Base-by-base conservation (phyloP, 2,888 invertebrate species). In the Maniola hyperantus region DNA sequence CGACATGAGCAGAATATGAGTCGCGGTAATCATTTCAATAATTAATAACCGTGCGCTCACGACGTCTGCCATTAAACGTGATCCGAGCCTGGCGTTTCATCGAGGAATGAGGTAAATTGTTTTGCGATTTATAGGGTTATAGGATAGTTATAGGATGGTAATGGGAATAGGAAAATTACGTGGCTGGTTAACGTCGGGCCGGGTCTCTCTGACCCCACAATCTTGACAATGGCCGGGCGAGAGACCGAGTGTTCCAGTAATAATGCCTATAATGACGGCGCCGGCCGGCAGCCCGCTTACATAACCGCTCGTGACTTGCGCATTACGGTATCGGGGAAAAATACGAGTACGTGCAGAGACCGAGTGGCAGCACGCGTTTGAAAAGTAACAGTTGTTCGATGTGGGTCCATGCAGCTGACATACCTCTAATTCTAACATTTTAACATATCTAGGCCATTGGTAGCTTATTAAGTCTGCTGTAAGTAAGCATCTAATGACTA, bases 291-390 rank as follows among this genome's bases (percentile, higher is more conserved):
- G 73, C 89, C 83, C 87, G 91, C 89, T 91, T 91, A 90, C 89
- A 90, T 91, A 91, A 92, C 90, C 87, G 86, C 85, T 91, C 92
- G 92, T 92, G 92, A 91, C 91, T 89, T 76, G 88, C 87, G 89
- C 91, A 92, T 92, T 92, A 91, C 89, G 88, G 90, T 88, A 89
- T 85, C 84, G 79, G 74, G 83, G 85, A 88, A 90, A 90, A 91
- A 90, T 88, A 88, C 83, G 78, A 82, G 81, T 77, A 78, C 77
- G 78, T 67, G 65, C 74, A 72, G 74, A 68, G 73, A 69, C 72
- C 73, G 66, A 74, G 67, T 72, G 69, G 70, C 64, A 73, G 69
- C 64, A 66, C 59, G 42, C 36, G 53, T 42, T 59, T 44, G 50
- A 33, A 55, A 58, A 44, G 33, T 59, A 58, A 62, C 62, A 62